Conservation (phyloP, 2,888 invertebrate genomes). For the Boloria selene region DNA sequence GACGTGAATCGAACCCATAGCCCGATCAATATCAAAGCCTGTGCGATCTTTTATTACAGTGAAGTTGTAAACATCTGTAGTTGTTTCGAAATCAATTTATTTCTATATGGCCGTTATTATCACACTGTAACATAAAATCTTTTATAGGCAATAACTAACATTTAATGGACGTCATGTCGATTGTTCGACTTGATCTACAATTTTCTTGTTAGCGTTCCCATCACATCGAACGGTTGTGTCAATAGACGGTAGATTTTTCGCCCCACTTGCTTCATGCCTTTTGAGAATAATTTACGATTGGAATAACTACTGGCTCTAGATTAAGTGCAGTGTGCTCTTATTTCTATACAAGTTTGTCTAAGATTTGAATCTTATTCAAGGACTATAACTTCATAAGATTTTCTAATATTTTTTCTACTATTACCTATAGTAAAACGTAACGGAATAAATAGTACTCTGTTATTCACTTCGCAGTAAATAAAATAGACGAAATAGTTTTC, state of each 20-base stretch:
- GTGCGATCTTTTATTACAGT: neutral
- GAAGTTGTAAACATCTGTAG: conserved; percentile 32
- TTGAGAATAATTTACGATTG: neutral
- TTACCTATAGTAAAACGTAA: too few relatives aligned
- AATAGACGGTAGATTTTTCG: conserved; percentile 45
- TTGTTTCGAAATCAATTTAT: conserved; percentile 50
- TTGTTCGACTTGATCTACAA: conserved; percentile 49
- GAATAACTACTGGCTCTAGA: neutral
- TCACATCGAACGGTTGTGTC: conserved; percentile 44
- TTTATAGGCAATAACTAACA: conserved; percentile 36
- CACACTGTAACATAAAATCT: conserved; percentile 27
- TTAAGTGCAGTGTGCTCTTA: neutral
- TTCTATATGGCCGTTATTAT: conserved; percentile 31
- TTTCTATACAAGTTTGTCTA: neutral
- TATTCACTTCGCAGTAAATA: too few relatives aligned
- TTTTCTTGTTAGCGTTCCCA: conserved; percentile 56
- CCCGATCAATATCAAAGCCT: neutral
- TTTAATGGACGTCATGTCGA: conserved; percentile 32
- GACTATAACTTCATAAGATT: too few relatives aligned
- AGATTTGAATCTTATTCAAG: too few relatives aligned
- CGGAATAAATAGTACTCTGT: too few relatives aligned
- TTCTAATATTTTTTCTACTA: too few relatives aligned
- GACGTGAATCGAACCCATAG: neutral
- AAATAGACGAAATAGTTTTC: too few relatives aligned
- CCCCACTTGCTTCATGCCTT: conserved; percentile 1